Evolutionary conservation across 2,888 invertebrate genomes (phyloP), one percentile per base, ranked within the genome.

Genomic region (Alitta virens): DNA sequence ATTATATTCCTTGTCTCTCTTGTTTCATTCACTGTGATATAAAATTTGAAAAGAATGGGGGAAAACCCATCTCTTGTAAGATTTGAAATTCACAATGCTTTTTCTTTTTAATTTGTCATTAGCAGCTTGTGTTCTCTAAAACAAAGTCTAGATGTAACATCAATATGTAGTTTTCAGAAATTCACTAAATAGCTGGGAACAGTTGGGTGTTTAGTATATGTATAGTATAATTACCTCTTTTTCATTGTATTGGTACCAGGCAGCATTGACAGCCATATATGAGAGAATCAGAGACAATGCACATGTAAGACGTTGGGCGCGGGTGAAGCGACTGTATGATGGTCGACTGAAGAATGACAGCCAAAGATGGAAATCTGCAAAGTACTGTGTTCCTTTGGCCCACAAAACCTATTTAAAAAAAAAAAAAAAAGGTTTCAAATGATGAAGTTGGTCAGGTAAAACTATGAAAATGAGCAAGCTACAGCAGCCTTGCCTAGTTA

Each of bases 321-420:
- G 72, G 12, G 74, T 76, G 70, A 80, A 81, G n/a, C 76, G 72
- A 63, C 76, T 77, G 68, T 77, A 75, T 0, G 78, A 72, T 2
- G 81, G 79, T 56, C 76, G 68, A 0, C 76, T 75, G 33, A 77
- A 60, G 18, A 78, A 65, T 0, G 79, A 80, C 51, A 75, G 62
- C 80, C 80, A 80, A 23, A 78, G 67, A 60, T 81, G 81, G 60
- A 76, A 76, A 69, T 81, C 80, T 5, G 75, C 72, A 57, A 78
- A 65, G 67, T 79, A 80, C 71, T 81, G 78, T 0, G 72, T 71
- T 23, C 76, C 73, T 56, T 80, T 80, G n/a, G 75, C 72, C 71
- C 73, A 71, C 50, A 78, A 68, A 18, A 79, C 75, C 81, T 81
- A 67, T 3, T 68, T 24, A 24, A 24, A 52, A 16, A 40, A 9